Evolutionary conservation across 1,140 invertebrate genomes (phyloP).

Genomic region (Zaprionus ghesquierei): DNA sequence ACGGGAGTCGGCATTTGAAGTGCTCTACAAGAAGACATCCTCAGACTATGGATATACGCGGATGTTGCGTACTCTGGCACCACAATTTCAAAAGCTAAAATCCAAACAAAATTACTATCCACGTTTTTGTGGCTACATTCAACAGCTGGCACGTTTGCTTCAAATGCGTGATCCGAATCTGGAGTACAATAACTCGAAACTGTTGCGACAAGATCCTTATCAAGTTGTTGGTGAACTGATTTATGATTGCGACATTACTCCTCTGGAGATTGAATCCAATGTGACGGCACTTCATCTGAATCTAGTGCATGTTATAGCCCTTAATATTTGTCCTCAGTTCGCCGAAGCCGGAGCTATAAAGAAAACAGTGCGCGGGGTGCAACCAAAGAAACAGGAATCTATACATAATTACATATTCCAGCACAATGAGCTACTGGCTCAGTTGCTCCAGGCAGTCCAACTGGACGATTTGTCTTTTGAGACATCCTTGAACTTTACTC

Average conservation of each 20-base stretch:
- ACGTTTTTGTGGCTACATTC: slow-evolving; percentile 82
- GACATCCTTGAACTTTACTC: slow-evolving; percentile 33
- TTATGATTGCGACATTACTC: slow-evolving; percentile 84
- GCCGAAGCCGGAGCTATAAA: slow-evolving; percentile 20
- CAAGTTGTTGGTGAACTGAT: slow-evolving; percentile 84
- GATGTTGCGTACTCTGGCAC: slow-evolving; percentile 46
- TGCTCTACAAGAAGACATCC: slow-evolving; percentile 38
- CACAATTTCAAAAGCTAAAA: slow-evolving; percentile 61
- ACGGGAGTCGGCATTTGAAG: slow-evolving; percentile 52
- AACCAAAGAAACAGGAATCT: slow-evolving; percentile 51
- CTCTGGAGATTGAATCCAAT: slow-evolving; percentile 84
- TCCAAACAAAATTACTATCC: slow-evolving; percentile 77
- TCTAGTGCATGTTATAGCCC: slow-evolving; percentile 85
- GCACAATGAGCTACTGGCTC: slow-evolving; percentile 85
- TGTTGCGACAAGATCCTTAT: slow-evolving; percentile 80
- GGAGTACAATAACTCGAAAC: slow-evolving; percentile 81
- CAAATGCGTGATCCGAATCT: slow-evolving; percentile 81
- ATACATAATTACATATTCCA: slow-evolving; percentile 84
- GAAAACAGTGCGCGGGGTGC: slow-evolving; percentile 15
- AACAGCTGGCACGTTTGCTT: slow-evolving; percentile 80
- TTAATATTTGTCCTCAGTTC: slow-evolving; percentile 85
- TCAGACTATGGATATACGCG: slow-evolving; percentile 46
- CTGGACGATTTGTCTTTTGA: slow-evolving; percentile 51
- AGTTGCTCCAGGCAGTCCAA: slow-evolving; percentile 84
- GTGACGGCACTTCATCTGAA: slow-evolving; percentile 85